A percentile compares a stretch with the other conserved stretches of the same genome.
phyloP scores from a whole-genome alignment of 2,888 invertebrate species.

The Carterocephalus palaemon region DNA sequence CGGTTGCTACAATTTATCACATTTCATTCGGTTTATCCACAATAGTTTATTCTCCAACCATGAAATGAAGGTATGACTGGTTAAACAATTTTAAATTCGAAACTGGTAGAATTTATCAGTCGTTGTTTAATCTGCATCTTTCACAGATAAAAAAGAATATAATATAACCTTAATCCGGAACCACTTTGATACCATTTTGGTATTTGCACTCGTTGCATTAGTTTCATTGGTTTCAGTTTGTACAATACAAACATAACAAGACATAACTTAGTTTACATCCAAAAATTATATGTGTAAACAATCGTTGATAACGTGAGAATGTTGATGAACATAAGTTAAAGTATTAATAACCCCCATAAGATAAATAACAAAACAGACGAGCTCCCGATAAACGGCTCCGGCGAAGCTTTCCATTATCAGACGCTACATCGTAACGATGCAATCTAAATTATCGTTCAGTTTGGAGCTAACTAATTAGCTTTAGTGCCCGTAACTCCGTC shows the following conservation, averaged over 20 bases:
- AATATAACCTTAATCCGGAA: too few relatives aligned
- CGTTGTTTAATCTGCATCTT: too few relatives aligned
- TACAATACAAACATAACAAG: too few relatives aligned
- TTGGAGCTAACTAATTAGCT: slow-evolving; percentile 62
- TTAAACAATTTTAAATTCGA: slow-evolving; percentile 6
- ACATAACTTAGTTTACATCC: too few relatives aligned
- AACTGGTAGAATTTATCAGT: too few relatives aligned
- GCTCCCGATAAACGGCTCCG: slow-evolving; percentile 16
- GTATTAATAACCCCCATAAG: slow-evolving; percentile 19
- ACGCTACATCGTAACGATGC: slow-evolving; percentile 36
- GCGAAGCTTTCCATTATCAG: slow-evolving; percentile 34
- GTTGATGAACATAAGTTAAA: too few relatives aligned
- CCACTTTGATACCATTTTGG: too few relatives aligned
- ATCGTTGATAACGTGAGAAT: too few relatives aligned
- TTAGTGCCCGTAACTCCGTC: slow-evolving; percentile 53
- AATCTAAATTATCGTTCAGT: slow-evolving; percentile 64
- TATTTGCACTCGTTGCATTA: too few relatives aligned
- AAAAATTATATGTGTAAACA: too few relatives aligned
- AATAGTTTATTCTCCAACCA: slow-evolving; percentile 19
- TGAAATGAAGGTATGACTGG: slow-evolving; percentile 2
- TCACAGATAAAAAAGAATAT: too few relatives aligned
- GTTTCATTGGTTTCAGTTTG: too few relatives aligned
- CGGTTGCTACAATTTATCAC: slow-evolving; percentile 42
- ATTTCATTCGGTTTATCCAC: slow-evolving; percentile 31
- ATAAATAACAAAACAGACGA: slow-evolving; percentile 10